A percentile compares a stretch with the other conserved stretches of the same genome.
Evolutionary conservation across 2,113 vertebrate genomes (phyloP).

Genomic region (Protobothrops mucrosquamatus): DNA sequence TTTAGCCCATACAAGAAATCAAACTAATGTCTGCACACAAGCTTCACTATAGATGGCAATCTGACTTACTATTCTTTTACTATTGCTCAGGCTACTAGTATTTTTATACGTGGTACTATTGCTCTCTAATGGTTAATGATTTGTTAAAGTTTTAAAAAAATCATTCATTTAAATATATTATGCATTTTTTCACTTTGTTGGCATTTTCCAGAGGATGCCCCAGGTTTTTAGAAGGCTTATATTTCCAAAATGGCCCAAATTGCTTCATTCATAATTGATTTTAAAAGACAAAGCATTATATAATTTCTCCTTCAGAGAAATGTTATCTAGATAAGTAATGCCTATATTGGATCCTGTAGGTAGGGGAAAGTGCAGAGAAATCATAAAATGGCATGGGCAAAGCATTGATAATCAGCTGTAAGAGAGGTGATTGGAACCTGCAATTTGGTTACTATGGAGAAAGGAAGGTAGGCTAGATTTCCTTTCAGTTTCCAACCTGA

Average conservation of each 20-base stretch:
- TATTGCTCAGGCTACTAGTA: neutral
- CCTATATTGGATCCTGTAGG: neutral
- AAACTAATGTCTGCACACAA: conserved; percentile 43
- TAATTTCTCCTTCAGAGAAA: neutral
- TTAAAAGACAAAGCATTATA: neutral
- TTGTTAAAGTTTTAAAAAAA: rapidly evolving
- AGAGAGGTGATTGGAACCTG: neutral
- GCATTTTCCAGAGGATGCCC: neutral
- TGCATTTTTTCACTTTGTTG: neutral
- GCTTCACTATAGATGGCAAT: neutral
- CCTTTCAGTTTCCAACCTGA: neutral
- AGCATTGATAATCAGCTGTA: neutral
- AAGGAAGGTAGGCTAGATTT: neutral
- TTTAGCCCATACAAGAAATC: conserved; percentile 61
- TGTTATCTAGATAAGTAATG: neutral
- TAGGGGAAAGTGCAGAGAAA: neutral
- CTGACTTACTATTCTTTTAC: neutral
- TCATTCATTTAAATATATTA: neutral
- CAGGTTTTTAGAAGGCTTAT: neutral
- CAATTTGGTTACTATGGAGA: neutral
- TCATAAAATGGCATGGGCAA: neutral
- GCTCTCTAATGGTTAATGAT: conserved; percentile 51
- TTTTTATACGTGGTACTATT: conserved; percentile 38
- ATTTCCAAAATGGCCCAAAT: neutral
- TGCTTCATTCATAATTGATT: neutral